These are phyloP conservation scores for Notocelia uddmanniana DNA, from an alignment of 2,888 invertebrate genomes.

Conservation along the genomic window DNA sequence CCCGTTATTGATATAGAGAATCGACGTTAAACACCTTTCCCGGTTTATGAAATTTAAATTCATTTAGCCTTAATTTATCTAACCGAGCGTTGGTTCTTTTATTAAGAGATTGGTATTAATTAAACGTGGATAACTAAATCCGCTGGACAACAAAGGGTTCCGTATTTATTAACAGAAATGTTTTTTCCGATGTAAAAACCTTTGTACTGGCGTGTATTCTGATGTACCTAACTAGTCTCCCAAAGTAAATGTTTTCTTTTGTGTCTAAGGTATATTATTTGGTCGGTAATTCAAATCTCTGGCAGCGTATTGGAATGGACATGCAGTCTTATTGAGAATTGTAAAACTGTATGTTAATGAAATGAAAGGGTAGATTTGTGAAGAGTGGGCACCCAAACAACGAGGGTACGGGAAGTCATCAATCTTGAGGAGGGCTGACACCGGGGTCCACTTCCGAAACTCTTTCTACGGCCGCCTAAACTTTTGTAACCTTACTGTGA, in stretches of 20 bases:
- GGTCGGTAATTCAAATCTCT: neutral
- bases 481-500: slow-evolving; percentile 76
- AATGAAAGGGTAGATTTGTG: slow-evolving; percentile 64
- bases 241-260: neutral
- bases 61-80: slow-evolving; percentile 39
- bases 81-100: slow-evolving; percentile 40
- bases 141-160: slow-evolving; percentile 26
- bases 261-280: neutral
- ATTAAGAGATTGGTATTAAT: slow-evolving; percentile 43
- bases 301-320: neutral
- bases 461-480: slow-evolving; percentile 67
- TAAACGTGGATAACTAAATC: slow-evolving; percentile 33
- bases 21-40: slow-evolving; percentile 48
- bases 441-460: slow-evolving; percentile 75
- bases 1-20: slow-evolving; percentile 46
- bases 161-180: slow-evolving; percentile 23
- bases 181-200: slow-evolving; percentile 21
- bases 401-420: slow-evolving; percentile 66
- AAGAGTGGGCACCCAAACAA: slow-evolving; percentile 62
- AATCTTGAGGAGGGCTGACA: slow-evolving; percentile 76
- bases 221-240: neutral
- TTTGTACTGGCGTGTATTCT: neutral
- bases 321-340: slow-evolving; percentile 59
- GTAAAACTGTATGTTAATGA: slow-evolving; percentile 62
- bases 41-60: slow-evolving; percentile 44